These are phyloP conservation scores for Brenthis hecate DNA, from an alignment of 2,888 invertebrate genomes.

Conservation along the genomic window DNA sequence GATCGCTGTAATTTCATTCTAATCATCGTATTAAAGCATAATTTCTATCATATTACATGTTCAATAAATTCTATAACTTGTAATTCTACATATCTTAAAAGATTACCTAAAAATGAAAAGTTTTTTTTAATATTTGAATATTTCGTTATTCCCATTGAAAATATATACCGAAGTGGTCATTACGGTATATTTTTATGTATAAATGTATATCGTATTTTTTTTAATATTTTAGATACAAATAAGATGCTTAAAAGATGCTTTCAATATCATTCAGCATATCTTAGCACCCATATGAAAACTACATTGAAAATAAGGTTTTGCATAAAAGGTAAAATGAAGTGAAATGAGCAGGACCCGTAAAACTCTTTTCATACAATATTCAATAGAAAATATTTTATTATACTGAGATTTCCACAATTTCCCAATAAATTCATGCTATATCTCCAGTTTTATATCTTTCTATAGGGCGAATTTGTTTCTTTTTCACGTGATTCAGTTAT, in stretches of 20 bases:
- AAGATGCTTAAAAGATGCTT: constrained; percentile 44
- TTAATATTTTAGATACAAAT: constrained; percentile 60
- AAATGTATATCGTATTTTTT: not conserved
- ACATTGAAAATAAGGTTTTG: constrained; percentile 52
- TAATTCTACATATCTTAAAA: constrained; percentile 43
- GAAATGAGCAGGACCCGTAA: constrained; percentile 76
- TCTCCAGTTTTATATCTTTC: constrained; percentile 76
- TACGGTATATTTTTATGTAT: constrained; percentile 1
- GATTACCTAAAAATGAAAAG: constrained; percentile 43
- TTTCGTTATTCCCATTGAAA: not conserved
- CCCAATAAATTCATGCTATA: constrained; percentile 76
- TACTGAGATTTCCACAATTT: constrained; percentile 79
- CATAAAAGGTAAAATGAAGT: constrained; percentile 76
- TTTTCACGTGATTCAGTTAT: constrained; percentile 78
- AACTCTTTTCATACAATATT: constrained; percentile 80
- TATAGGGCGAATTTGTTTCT: constrained; percentile 78
- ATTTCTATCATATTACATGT: constrained; percentile 44
- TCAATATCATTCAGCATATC: constrained; percentile 26
- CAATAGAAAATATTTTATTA: constrained; percentile 81
- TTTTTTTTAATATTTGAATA: constrained; percentile 24
- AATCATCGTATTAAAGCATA: constrained; percentile 50
- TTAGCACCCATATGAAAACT: constrained; percentile 24
- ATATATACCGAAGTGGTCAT: too few relatives aligned
- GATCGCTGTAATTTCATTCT: constrained; percentile 55
- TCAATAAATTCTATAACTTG: constrained; percentile 39